phyloP scores from a whole-genome alignment of 2,888 invertebrate genomes.

The Exocentrus adspersus region DNA sequence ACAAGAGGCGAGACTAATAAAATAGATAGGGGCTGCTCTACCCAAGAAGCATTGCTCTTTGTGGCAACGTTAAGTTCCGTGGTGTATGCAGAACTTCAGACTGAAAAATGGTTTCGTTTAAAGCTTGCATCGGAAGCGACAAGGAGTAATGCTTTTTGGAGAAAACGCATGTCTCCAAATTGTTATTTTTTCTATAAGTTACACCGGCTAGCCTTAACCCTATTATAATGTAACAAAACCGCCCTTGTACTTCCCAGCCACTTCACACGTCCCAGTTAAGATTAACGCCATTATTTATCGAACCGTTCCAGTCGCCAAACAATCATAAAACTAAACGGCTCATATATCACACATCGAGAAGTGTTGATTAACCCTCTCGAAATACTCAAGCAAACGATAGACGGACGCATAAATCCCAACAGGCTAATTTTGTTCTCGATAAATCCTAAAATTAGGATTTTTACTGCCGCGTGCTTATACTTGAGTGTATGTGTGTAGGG shows the following conservation, averaged over 20 bases:
- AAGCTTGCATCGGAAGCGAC: too few relatives aligned
- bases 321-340: neutral
- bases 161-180: too few relatives aligned
- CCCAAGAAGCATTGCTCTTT: neutral
- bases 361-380: slow-evolving; percentile 13
- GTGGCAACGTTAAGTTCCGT: neutral
- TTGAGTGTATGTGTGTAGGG: neutral
- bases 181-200: too few relatives aligned
- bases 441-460: slow-evolving; percentile 18
- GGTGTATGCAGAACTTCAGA: too few relatives aligned
- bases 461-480: slow-evolving; percentile 2
- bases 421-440: slow-evolving; percentile 3
- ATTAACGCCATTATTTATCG: slow-evolving; percentile 7
- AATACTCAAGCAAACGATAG: neutral
- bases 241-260: neutral
- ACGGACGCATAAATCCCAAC: slow-evolving; percentile 4
- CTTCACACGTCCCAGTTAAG: slow-evolving; percentile 6
- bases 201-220: too few relatives aligned
- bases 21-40: neutral
- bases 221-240: neutral
- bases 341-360: neutral
- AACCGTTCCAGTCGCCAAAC: neutral
- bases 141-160: too few relatives aligned
- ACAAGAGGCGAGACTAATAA: slow-evolving; percentile 3
- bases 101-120: too few relatives aligned